Conservation (phyloP, 2,888 invertebrate species). For the Nasonia oneida region DNA sequence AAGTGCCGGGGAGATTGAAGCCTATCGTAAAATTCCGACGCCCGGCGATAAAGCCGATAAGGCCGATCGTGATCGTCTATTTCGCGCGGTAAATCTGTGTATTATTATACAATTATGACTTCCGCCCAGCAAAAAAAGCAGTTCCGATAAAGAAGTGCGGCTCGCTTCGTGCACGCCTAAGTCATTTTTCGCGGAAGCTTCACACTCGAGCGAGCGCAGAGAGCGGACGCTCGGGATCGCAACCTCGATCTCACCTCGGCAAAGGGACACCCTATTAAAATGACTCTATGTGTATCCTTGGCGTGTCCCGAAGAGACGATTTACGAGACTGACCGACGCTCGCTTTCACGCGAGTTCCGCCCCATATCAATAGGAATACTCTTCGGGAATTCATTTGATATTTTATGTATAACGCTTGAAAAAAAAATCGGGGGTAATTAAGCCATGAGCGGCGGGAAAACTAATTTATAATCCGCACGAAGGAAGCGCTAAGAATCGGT, state of each 20-base stretch:
- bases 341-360: neutral
- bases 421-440: neutral
- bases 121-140: neutral
- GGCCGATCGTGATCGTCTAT: neutral
- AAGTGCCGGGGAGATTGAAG: neutral
- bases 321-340: constrained; percentile 1
- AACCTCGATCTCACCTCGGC: neutral
- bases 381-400: neutral
- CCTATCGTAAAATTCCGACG: too few species aligned
- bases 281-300: constrained; percentile 7
- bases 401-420: too few species aligned
- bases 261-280: constrained; percentile 22
- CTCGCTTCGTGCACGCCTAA: neutral
- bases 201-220: neutral
- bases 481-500: too few species aligned
- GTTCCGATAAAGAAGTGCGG: neutral
- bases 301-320: constrained; percentile 15
- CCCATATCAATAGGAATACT: neutral
- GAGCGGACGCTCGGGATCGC: neutral
- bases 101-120: neutral
- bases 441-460: neutral
- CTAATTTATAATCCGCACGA: neutral
- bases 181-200: too few species aligned
- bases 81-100: neutral
- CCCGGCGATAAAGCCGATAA: neutral